phyloP scores from a whole-genome alignment of 2,888 invertebrate species.

The Dicyrtoma fusca region DNA sequence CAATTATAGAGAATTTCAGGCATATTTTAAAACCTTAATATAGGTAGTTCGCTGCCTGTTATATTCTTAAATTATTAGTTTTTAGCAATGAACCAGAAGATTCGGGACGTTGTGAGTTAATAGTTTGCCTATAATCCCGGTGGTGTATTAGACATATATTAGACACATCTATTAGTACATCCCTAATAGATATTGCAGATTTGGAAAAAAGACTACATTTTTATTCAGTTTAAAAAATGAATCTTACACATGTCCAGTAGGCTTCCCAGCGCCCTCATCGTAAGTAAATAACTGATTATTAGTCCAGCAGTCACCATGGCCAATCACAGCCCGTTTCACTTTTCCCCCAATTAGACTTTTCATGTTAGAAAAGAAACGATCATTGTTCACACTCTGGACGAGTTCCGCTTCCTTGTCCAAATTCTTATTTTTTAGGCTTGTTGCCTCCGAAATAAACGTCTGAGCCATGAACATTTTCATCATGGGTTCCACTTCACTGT shows the following conservation, averaged over 20 bases:
- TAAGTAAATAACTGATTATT: conserved; percentile 53
- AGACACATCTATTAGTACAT: too few relatives aligned
- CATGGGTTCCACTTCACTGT: conserved; percentile 38
- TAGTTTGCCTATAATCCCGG: too few relatives aligned
- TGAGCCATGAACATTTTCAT: conserved; percentile 29
- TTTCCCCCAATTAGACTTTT: not conserved
- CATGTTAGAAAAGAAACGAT: conserved; percentile 15
- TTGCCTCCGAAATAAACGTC: conserved; percentile 31
- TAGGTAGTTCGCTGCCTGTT: not conserved
- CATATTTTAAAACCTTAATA: not conserved
- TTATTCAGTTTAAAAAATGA: not conserved
- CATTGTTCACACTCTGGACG: conserved; percentile 15
- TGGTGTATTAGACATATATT: too few relatives aligned
- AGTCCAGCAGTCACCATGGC: conserved; percentile 51
- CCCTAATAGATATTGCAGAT: too few relatives aligned
- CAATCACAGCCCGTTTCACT: conserved; percentile 19
- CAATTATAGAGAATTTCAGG: conserved; percentile 4
- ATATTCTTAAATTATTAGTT: not conserved
- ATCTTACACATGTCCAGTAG: conserved; percentile 18
- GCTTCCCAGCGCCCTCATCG: conserved; percentile 34
- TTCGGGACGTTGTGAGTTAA: too few relatives aligned
- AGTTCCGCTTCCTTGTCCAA: conserved; percentile 21
- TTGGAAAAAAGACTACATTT: conserved; percentile 11
- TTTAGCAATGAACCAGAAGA: not conserved
- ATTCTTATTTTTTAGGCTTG: conserved; percentile 20